phyloP scores from a whole-genome alignment of 2,113 vertebrate species.

The Mesocricetus auratus region DNA sequence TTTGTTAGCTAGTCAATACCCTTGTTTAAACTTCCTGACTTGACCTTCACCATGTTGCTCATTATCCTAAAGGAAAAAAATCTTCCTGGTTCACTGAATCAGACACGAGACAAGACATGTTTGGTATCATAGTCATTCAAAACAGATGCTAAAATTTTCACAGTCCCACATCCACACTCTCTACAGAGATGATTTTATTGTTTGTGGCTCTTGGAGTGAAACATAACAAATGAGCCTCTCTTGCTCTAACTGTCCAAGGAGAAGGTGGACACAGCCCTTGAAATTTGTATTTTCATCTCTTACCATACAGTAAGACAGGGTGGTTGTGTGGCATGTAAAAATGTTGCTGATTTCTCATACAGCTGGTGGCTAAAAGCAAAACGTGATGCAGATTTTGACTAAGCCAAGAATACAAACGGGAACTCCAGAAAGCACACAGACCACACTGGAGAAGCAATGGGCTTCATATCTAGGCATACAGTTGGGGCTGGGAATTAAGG shows the following conservation, averaged over 20 bases:
- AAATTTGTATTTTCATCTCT: constrained; percentile 32
- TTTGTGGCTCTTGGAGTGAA: not conserved
- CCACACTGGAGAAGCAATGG: not conserved
- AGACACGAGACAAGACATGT: not conserved
- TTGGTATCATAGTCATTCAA: not conserved
- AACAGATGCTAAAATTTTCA: not conserved
- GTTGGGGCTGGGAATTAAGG: not conserved
- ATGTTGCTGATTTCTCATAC: constrained; percentile 60
- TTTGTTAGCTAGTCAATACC: not conserved
- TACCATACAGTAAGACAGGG: not conserved
- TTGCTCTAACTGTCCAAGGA: constrained; percentile 3
- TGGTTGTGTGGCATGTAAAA: constrained; percentile 58
- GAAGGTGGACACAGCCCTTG: not conserved
- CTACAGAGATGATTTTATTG: not conserved
- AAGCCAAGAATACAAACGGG: constrained; percentile 36
- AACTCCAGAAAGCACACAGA: not conserved
- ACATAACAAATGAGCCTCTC: not conserved
- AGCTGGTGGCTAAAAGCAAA: constrained; percentile 56
- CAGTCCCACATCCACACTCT: not conserved
- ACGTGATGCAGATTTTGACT: constrained; percentile 57
- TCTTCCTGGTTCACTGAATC: not conserved
- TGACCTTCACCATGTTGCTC: not conserved
- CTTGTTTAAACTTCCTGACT: not conserved
- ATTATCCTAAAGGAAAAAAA: not conserved
- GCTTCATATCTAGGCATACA: not conserved